Evolutionary conservation across 2,113 vertebrate genomes (phyloP).

Genomic region (Brachyistius frenatus): DNA sequence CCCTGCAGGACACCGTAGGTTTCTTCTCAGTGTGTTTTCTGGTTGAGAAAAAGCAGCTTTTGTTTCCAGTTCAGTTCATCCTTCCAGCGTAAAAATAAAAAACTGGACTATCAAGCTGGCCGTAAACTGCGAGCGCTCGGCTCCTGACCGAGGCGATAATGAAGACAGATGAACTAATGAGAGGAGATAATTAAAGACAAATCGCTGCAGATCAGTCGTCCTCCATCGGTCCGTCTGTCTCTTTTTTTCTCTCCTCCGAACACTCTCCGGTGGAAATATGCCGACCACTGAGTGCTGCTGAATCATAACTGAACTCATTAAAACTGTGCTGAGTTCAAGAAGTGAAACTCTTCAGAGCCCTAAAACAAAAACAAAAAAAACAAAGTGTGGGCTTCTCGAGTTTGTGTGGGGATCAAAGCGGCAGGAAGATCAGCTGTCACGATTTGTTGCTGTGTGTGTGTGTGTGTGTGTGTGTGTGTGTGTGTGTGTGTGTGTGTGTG

Average conservation of each 20-base stretch:
- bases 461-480: too few relatives aligned
- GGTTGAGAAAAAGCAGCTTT: too few relatives aligned
- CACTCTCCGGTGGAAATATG: not conserved
- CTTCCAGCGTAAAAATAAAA: too few relatives aligned
- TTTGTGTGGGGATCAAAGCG: slow-evolving; percentile 11
- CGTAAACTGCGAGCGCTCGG: not conserved
- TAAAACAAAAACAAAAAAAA: not conserved
- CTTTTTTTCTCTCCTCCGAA: not conserved
- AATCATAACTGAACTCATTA: slow-evolving; percentile 41
- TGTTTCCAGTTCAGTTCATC: too few relatives aligned
- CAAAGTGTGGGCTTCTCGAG: not conserved
- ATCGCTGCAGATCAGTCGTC: slow-evolving; percentile 6
- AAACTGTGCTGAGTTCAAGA: slow-evolving; percentile 5
- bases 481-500: not conserved
- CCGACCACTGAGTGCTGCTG: slow-evolving; percentile 23
- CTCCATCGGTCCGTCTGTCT: not conserved
- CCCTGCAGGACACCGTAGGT: not conserved
- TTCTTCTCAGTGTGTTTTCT: too few relatives aligned
- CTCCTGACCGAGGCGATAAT: slow-evolving; percentile 3
- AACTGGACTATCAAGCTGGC: not conserved
- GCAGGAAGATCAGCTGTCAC: not conserved
- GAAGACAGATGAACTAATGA: slow-evolving; percentile 28
- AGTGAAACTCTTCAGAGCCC: slow-evolving; percentile 5
- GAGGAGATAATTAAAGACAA: slow-evolving; percentile 23
- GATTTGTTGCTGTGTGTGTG: not conserved